Base-by-base conservation (phyloP, 1,140 invertebrate genomes). In the Ceratina calcarata region DNA sequence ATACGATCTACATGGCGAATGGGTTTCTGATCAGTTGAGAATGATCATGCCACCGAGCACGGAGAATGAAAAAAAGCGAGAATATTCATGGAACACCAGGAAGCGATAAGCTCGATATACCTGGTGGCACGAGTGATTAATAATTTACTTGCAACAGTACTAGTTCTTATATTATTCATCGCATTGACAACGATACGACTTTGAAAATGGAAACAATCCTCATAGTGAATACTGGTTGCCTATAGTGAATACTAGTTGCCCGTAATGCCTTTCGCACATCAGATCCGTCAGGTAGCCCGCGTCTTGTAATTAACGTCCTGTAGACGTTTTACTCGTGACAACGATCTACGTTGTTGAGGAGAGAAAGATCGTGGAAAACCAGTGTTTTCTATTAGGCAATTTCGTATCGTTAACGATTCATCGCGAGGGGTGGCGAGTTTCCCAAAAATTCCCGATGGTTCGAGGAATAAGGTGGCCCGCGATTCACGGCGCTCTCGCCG, bases 361-460 rank as follows among this genome's bases (percentile, higher is more conserved):
- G 37, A 6, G 8, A 45, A 57, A 45, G 45, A 7, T 53, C 18
- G 57, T n/a, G 75, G 76, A 45, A 45, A 45, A 45, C 37, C 10
- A 10, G 37, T 45, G 37, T 10, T 10, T 45, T 10, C 37, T 45
- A 45, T 45, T 10, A 45, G 20, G 71, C 70, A 79, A 4, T 27
- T 58, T 45, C 60, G 49, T 58, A 80, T 84, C 61, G 77, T 61
- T 85, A 85, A 85, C 68, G 82, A 84, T 84, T 45, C 24, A 58
- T 69, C 58, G 20, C 58, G 45, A 20, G 61, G 80, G 77, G 75
- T 71, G 70, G 55, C 57, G 79, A 67, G 86, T 91, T 90, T 90
- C 86, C 88, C 81, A 82, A 89, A 90, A 91, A 90, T 90, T 88
- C 83, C 79, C 86, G 82, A 86, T 74, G 85, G 74, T 91, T 91